Evolutionary conservation across 1,140 invertebrate species (phyloP).

Genomic region (Grapholita molesta): DNA sequence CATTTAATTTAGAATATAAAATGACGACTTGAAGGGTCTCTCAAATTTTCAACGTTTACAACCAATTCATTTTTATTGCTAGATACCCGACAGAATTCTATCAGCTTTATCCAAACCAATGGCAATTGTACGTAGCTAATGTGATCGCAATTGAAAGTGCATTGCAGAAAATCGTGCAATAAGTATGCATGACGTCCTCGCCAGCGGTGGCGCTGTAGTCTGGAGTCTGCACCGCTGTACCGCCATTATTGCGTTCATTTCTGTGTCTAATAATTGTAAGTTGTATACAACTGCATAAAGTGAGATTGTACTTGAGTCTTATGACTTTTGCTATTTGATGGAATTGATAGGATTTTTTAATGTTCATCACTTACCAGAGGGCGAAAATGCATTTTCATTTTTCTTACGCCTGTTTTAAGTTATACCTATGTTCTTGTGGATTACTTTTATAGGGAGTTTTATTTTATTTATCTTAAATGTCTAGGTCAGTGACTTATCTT

Average conservation of each 20-base stretch:
- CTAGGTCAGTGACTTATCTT: too few relatives aligned
- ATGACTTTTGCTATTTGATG: background rate
- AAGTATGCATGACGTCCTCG: constrained; percentile 68
- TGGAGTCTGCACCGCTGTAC: constrained; percentile 29
- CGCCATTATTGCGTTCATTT: constrained; percentile 11
- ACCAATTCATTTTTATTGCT: background rate
- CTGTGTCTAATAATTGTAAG: constrained; percentile 9
- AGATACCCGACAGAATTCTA: constrained; percentile 32
- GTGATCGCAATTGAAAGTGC: constrained; percentile 66
- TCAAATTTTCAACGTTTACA: background rate
- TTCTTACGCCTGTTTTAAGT: too few relatives aligned
- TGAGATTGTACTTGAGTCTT: constrained; percentile 5
- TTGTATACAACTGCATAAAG: background rate
- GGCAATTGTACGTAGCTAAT: constrained; percentile 63
- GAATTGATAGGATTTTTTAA: background rate
- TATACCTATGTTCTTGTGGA: too few relatives aligned
- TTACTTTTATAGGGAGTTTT: too few relatives aligned
- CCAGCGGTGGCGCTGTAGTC: constrained; percentile 45
- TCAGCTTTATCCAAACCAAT: constrained; percentile 41
- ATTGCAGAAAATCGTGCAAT: constrained; percentile 66
- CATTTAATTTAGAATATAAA: background rate
- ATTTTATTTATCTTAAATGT: too few relatives aligned
- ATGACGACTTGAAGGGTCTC: background rate
- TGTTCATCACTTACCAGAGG: background rate
- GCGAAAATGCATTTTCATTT: background rate